These are phyloP conservation scores for Listrodromus nycthemerus DNA, from an alignment of 2,888 invertebrate species.

Conservation along the genomic window DNA sequence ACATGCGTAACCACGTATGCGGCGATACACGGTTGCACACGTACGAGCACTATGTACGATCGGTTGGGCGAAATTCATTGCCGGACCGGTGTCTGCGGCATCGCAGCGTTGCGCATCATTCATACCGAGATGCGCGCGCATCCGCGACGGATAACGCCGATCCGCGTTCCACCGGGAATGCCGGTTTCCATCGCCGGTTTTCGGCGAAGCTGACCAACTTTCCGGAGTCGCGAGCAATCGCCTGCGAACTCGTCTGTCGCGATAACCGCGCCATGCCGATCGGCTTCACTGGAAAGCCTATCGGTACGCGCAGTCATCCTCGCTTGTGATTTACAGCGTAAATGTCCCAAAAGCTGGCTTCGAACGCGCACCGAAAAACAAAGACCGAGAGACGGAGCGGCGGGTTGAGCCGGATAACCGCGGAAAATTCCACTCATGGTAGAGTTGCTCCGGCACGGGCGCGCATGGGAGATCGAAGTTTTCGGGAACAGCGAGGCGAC, in stretches of 20 bases:
- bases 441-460: conserved; percentile 5
- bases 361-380: conserved; percentile 13
- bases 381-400: neutral
- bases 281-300: conserved; percentile 6
- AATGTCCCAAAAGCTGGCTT: neutral
- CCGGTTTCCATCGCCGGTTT: neutral
- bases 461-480: neutral
- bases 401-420: conserved; percentile 3
- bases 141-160: neutral
- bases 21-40: neutral
- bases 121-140: neutral
- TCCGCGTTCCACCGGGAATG: neutral
- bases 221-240: neutral
- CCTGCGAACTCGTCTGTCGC: neutral
- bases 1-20: neutral
- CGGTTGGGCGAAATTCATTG: neutral
- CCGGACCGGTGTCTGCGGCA: conserved; percentile 2
- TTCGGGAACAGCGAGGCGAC: neutral
- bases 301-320: neutral
- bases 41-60: neutral
- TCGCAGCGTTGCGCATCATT: neutral
- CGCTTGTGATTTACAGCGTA: conserved; percentile 30
- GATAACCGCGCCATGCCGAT: neutral
- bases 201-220: conserved; percentile 23
- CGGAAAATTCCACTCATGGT: conserved; percentile 27